Evolutionary conservation across 2,113 vertebrate genomes (phyloP).

Genomic region (Jaculus jaculus): DNA sequence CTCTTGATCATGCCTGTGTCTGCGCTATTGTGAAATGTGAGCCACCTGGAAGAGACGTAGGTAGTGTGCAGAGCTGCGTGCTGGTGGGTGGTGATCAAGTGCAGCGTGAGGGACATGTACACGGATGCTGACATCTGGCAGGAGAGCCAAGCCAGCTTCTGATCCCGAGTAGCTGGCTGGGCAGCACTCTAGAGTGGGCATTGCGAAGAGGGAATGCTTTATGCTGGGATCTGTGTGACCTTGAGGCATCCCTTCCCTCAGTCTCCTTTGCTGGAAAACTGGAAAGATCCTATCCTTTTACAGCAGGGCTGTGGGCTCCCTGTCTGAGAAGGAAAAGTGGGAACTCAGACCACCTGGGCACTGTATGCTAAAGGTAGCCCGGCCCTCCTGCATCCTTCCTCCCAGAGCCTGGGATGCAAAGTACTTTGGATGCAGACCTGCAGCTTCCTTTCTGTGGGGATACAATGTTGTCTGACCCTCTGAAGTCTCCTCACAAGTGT

Average conservation of each 20-base stretch:
- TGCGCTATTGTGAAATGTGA: not conserved
- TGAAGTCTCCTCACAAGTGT: not conserved
- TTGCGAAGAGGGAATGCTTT: not conserved
- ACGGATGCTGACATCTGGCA: not conserved
- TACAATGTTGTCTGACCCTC: not conserved
- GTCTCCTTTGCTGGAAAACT: not conserved
- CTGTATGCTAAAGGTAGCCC: slow-evolving; percentile 66
- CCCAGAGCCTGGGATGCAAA: not conserved
- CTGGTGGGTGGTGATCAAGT: not conserved
- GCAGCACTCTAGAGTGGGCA: not conserved
- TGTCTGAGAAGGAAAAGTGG: slow-evolving; percentile 10
- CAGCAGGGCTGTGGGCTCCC: not conserved
- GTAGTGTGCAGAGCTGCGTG: not conserved
- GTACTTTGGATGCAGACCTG: not conserved
- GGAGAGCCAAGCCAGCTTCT: not conserved
- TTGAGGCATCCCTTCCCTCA: not conserved
- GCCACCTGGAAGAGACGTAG: not conserved
- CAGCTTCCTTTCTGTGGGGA: not conserved
- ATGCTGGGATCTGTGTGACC: not conserved
- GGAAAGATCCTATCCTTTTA: slow-evolving; percentile 15
- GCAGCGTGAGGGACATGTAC: not conserved
- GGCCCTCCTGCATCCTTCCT: not conserved
- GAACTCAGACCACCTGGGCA: not conserved
- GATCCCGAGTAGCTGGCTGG: not conserved
- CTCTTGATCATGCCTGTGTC: not conserved